Conservation (phyloP, 2,888 invertebrate genomes). For the Pseudococcus jackbeardsleyi region DNA sequence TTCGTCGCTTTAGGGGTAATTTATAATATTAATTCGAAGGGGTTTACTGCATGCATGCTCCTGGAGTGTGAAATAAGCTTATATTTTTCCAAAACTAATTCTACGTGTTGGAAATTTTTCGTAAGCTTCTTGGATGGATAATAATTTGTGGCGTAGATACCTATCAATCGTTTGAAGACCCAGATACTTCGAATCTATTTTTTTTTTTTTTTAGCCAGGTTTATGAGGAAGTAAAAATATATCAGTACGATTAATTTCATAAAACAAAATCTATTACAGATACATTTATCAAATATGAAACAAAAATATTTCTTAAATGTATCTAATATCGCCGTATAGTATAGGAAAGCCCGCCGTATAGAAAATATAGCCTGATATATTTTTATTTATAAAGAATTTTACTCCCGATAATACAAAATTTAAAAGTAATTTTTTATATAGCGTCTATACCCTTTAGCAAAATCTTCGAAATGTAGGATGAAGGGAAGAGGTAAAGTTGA, state of each 20-base stretch:
- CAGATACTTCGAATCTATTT: background rate
- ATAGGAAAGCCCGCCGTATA: background rate
- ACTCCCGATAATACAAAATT: conserved; percentile 43
- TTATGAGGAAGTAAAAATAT: no score
- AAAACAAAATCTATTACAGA: no score
- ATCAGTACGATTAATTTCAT: no score
- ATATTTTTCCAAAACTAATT: background rate
- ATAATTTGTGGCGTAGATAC: background rate
- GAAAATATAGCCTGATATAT: background rate
- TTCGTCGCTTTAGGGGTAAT: conserved; percentile 45
- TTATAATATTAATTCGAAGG: conserved; percentile 45
- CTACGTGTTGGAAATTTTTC: background rate
- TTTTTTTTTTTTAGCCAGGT: background rate
- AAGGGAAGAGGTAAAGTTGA: conserved; percentile 22
- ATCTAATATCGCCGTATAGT: background rate
- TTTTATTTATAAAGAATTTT: conserved; percentile 42
- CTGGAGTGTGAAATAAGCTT: background rate
- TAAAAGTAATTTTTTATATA: conserved; percentile 56
- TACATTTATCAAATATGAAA: background rate
- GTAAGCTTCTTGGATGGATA: background rate
- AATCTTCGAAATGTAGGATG: conserved; percentile 10
- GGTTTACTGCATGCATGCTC: conserved; percentile 20
- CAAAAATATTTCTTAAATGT: background rate
- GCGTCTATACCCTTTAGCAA: conserved; percentile 15
- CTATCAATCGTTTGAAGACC: no score